Conservation (phyloP, 92 coral and sea anemone species). For the Paramuricea clavata region DNA sequence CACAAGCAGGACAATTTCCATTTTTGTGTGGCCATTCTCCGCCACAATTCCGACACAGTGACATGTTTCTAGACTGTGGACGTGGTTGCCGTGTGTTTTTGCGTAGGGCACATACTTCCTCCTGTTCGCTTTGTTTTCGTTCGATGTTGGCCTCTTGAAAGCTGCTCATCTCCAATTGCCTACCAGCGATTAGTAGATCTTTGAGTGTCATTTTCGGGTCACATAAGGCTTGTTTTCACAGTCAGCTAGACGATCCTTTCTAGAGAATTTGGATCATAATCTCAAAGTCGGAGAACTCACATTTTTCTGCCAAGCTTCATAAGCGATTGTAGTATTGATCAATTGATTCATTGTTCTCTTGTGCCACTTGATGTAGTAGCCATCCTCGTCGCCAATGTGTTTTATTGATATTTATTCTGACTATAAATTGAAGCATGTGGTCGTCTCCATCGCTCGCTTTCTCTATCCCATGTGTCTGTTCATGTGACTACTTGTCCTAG, state of each 20-base stretch:
- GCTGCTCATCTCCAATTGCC: not conserved
- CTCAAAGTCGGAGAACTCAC: not conserved
- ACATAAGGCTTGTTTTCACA: not conserved
- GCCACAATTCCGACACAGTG: conserved; percentile 3
- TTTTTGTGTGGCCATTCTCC: conserved; percentile 4
- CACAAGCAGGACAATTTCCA: not conserved
- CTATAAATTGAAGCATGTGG: no score
- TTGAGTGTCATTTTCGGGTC: conserved; percentile 14
- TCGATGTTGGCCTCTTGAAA: not conserved
- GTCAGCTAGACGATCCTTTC: not conserved
- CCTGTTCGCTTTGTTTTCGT: not conserved
- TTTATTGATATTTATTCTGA: no score
- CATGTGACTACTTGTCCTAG: no score
- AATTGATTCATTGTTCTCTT: not conserved
- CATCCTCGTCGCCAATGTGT: no score
- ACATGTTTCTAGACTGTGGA: no score
- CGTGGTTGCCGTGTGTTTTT: not conserved
- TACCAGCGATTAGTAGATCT: not conserved
- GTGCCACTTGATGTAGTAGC: no score
- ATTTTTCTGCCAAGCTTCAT: not conserved
- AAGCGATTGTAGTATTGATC: not conserved
- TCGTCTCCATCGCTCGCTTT: no score
- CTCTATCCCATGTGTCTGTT: no score
- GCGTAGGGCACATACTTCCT: not conserved
- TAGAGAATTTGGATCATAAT: not conserved